These are phyloP conservation scores for Drosophila kanekoi DNA, from an alignment of 2,888 invertebrate genomes.

Conservation along the genomic window DNA sequence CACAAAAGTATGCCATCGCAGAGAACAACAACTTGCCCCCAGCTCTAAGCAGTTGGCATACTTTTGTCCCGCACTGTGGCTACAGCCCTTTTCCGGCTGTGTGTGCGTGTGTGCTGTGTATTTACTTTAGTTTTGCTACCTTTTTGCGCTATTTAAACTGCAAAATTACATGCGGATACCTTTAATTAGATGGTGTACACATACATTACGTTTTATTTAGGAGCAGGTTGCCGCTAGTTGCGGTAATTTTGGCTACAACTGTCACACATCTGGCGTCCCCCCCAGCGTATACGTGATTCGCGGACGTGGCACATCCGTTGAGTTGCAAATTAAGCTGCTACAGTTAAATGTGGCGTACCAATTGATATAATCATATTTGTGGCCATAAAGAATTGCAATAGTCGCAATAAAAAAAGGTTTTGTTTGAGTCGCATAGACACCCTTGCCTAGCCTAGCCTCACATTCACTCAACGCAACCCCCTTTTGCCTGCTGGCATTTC, in stretches of 20 bases:
- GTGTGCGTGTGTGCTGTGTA: constrained; percentile 26
- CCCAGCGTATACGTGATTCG: constrained; percentile 46
- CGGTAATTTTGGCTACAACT: constrained; percentile 49
- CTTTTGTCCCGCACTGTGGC: constrained; percentile 21
- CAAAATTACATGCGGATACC: constrained; percentile 69
- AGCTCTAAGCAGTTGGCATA: constrained; percentile 7
- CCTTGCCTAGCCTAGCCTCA: not conserved
- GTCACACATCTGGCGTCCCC: constrained; percentile 24
- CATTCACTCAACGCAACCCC: not conserved
- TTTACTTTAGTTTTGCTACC: constrained; percentile 65
- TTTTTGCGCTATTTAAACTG: constrained; percentile 67
- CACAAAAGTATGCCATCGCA: constrained; percentile 28
- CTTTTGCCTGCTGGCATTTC: constrained; percentile 14
- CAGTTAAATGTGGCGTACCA: constrained; percentile 41
- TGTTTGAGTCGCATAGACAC: constrained; percentile 6
- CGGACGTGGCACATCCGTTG: constrained; percentile 43
- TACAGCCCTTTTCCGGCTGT: constrained; percentile 13
- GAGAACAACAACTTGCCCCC: constrained; percentile 2
- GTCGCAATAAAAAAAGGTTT: constrained; percentile 9
- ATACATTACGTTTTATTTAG: constrained; percentile 61
- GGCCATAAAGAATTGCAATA: constrained; percentile 1
- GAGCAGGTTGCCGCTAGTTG: constrained; percentile 22
- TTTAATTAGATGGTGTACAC: constrained; percentile 73
- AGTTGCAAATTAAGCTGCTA: constrained; percentile 52
- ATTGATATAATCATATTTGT: constrained; percentile 27